These are phyloP conservation scores for Trinorchestia longiramus DNA, from an alignment of 1,140 invertebrate species.

Conservation along the genomic window DNA sequence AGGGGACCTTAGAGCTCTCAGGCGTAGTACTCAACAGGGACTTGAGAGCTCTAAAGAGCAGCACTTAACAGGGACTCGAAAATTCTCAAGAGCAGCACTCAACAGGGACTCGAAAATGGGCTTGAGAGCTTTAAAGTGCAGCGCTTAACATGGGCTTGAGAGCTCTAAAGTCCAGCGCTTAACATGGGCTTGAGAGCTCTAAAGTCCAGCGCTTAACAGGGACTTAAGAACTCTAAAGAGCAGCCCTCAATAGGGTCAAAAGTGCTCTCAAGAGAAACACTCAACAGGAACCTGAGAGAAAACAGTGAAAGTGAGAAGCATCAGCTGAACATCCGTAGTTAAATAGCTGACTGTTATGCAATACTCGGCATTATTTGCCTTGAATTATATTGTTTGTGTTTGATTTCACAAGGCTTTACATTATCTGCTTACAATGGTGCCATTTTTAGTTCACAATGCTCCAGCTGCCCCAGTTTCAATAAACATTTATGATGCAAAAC, in stretches of 20 bases:
- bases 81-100: neutral
- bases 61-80: neutral
- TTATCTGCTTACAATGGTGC: too few relatives aligned
- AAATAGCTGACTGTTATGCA: too few relatives aligned
- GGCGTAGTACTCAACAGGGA: neutral
- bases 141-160: neutral
- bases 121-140: neutral
- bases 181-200: neutral
- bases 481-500: too few relatives aligned
- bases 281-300: neutral
- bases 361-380: too few relatives aligned
- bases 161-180: neutral
- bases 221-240: neutral
- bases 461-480: too few relatives aligned
- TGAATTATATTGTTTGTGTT: too few relatives aligned
- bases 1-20: neutral
- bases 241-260: neutral
- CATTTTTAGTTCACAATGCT: too few relatives aligned
- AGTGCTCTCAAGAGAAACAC: neutral
- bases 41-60: neutral
- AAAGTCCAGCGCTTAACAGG: neutral
- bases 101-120: neutral
- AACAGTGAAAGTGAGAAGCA: neutral
- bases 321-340: too few relatives aligned
- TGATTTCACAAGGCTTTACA: too few relatives aligned